Percentiles rank a stretch among this genome's conserved stretches.
Conservation (phyloP, 2,113 vertebrate genomes). For the Malurus elegans region DNA sequence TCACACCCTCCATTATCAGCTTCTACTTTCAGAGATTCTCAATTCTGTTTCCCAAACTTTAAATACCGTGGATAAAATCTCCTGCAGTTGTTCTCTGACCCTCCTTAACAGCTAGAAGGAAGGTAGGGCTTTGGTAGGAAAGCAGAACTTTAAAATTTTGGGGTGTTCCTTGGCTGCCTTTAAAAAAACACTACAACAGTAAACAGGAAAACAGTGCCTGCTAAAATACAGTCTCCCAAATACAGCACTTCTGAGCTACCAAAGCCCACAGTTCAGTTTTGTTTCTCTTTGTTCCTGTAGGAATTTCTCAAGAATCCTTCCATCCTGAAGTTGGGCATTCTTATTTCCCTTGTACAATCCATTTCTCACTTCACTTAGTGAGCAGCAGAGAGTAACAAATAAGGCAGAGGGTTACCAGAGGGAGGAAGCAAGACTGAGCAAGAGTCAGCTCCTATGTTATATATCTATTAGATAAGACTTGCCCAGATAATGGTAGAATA, state of each 20-base stretch:
- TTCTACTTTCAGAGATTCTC: background rate
- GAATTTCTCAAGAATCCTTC: background rate
- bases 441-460: background rate
- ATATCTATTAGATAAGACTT: background rate
- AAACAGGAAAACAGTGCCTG: background rate
- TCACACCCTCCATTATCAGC: background rate
- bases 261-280: background rate
- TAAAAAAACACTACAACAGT: background rate
- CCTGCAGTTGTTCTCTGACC: background rate
- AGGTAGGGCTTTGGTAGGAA: background rate
- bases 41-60: background rate
- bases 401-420: background rate
- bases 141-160: background rate
- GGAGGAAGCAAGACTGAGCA: background rate
- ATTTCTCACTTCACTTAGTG: background rate
- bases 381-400: background rate
- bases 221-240: background rate
- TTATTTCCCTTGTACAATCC: background rate
- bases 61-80: background rate
- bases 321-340: background rate
- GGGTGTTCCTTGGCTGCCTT: background rate
- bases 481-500: background rate
- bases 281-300: background rate
- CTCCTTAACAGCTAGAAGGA: background rate
- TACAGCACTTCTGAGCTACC: background rate